Percentiles rank a stretch among this genome's conserved stretches.
phyloP scores from a whole-genome alignment of 2,113 vertebrate genomes.

The Octodon degus region DNA sequence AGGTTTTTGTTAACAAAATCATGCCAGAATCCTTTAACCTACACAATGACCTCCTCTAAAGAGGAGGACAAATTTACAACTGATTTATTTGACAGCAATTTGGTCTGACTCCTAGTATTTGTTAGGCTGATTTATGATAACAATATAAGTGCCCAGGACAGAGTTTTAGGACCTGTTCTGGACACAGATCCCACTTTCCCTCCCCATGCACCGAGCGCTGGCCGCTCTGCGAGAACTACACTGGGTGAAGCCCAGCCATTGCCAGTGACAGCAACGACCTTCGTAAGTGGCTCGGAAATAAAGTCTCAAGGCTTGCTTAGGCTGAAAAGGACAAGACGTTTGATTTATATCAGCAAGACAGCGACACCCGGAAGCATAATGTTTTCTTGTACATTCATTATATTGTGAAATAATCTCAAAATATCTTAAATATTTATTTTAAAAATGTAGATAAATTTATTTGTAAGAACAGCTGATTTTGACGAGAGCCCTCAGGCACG shows the following conservation, averaged over 20 bases:
- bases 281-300: not conserved
- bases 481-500: not conserved
- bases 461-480: not conserved
- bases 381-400: too few species aligned
- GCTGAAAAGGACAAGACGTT: not conserved
- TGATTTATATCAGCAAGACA: not conserved
- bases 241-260: not conserved
- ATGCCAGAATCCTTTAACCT: constrained; percentile 63
- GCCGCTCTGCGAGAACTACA: not conserved
- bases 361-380: not conserved
- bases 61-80: constrained; percentile 59
- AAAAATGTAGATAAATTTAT: not conserved
- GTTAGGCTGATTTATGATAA: constrained; percentile 71
- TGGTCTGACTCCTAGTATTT: constrained; percentile 71
- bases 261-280: not conserved
- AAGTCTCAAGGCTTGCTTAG: not conserved
- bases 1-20: constrained; percentile 49
- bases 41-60: constrained; percentile 70
- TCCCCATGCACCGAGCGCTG: not conserved
- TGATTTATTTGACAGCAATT: constrained; percentile 78
- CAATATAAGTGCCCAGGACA: constrained; percentile 52
- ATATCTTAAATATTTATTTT: not conserved
- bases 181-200: constrained; percentile 36
- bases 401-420: constrained; percentile 28
- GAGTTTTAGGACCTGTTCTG: constrained; percentile 59